phyloP scores from a whole-genome alignment of 2,888 invertebrate species.

The Odontothrips loti region DNA sequence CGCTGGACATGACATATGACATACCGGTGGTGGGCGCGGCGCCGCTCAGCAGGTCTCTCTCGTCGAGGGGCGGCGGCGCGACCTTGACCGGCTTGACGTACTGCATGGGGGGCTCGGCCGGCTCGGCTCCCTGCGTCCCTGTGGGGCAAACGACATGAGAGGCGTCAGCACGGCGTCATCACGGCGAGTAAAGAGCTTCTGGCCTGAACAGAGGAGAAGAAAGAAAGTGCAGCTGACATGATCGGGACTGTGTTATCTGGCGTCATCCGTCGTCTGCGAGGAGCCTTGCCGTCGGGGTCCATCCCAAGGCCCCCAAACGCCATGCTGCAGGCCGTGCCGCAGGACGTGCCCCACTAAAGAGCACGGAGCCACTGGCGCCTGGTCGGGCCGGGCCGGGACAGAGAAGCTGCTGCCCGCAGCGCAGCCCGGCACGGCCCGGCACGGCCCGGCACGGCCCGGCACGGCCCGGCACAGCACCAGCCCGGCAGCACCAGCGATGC shows the following conservation, averaged over 20 bases:
- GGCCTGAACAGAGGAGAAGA: no score
- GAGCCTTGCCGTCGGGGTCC: no score
- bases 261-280: no score
- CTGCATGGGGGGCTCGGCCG: constrained; percentile 44
- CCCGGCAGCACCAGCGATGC: no score
- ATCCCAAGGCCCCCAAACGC: neutral
- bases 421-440: neutral
- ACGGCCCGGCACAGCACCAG: neutral
- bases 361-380: neutral
- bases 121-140: neutral
- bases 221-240: no score
- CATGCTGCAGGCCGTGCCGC: neutral
- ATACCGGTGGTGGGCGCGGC: constrained; percentile 41
- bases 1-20: neutral
- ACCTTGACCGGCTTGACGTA: constrained; percentile 57
- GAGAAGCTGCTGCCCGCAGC: no score
- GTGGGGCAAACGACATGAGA: neutral
- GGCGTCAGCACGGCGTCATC: no score
- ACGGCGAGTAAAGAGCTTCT: no score
- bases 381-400: neutral
- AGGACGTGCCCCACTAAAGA: neutral
- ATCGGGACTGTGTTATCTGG: no score
- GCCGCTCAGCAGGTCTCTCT: constrained; percentile 56
- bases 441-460: no score
- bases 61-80: constrained; percentile 52